Evolutionary conservation across 1,140 invertebrate species (phyloP).

Genomic region (Drosophila willistoni): DNA sequence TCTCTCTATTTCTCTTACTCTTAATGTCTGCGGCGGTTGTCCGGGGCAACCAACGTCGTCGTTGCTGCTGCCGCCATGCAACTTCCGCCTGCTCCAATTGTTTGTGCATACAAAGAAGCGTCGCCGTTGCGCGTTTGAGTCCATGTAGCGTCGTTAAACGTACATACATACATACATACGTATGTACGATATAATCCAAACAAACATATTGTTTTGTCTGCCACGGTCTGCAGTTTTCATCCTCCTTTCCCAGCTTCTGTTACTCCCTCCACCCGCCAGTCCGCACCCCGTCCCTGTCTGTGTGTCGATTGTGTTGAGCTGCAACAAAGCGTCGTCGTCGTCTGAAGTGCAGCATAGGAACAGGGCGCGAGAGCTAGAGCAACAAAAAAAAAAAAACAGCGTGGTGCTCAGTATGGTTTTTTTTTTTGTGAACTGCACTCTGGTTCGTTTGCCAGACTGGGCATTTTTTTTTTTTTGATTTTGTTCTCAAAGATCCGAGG

Average conservation of each 20-base stretch:
- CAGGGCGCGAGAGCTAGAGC: conserved; percentile 40
- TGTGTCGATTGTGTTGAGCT: conserved; percentile 70
- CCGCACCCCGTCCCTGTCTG: conserved; percentile 40
- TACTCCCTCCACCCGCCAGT: neutral
- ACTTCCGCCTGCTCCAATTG: conserved; percentile 81
- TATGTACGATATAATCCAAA: conserved; percentile 72
- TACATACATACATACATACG: conserved; percentile 14
- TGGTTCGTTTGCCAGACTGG: conserved; percentile 40
- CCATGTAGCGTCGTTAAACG: conserved; percentile 12
- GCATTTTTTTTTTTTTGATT: conserved; percentile 35
- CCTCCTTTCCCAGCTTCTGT: conserved; percentile 25
- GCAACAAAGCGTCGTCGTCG: conserved; percentile 54
- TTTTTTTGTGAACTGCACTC: conserved; percentile 54
- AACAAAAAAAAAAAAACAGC: neutral
- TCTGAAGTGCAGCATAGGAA: conserved; percentile 65
- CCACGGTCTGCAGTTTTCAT: conserved; percentile 60
- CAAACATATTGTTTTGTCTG: conserved; percentile 82
- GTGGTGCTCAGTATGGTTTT: conserved; percentile 64
- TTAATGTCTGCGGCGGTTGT: conserved; percentile 39
- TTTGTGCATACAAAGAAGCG: conserved; percentile 78
- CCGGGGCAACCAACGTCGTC: conserved; percentile 46
- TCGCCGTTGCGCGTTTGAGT: conserved; percentile 54
- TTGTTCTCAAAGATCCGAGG: conserved; percentile 6
- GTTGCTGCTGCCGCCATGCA: conserved; percentile 59
- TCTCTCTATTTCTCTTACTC: conserved; percentile 14